A percentile compares a stretch with the other conserved stretches of the same genome.
These are phyloP conservation scores for Cyrtodaria siliqua DNA, from an alignment of 2,888 invertebrate species.

Conservation along the genomic window DNA sequence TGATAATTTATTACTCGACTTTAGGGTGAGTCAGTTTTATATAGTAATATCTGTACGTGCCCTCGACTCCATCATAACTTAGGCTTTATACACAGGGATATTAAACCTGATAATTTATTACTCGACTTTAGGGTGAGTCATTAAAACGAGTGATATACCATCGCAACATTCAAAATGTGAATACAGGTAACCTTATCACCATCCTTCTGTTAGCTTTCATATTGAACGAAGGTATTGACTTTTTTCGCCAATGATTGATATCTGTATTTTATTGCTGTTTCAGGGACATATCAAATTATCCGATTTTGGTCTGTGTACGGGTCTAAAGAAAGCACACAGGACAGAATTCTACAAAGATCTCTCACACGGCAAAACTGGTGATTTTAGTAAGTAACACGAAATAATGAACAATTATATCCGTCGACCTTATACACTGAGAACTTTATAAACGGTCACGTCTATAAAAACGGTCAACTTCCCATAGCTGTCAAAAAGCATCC, in stretches of 20 bases:
- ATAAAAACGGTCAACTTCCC: no score
- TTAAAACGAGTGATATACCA: no score
- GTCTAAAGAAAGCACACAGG: constrained; percentile 98
- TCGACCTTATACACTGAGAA: no score
- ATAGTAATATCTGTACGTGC: constrained; percentile 99
- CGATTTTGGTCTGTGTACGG: constrained; percentile 99
- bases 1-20: constrained; percentile 98
- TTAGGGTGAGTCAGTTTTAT: constrained; percentile 94
- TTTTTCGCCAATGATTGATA: no score
- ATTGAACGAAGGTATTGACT: no score
- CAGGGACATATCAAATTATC: constrained; percentile 98
- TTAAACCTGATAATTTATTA: constrained; percentile 99
- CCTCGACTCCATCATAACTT: constrained; percentile 99
- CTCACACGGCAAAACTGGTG: constrained; percentile 97
- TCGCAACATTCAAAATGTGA: no score
- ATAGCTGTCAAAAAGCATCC: no score
- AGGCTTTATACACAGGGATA: constrained; percentile 98
- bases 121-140: constrained; percentile 93
- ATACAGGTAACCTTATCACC: no score
- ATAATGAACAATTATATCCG: not conserved
- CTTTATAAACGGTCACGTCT: no score
- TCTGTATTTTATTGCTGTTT: no score
- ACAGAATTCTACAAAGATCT: constrained; percentile 99
- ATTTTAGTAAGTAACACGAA: constrained; percentile 92
- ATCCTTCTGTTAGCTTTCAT: no score